phyloP scores from a whole-genome alignment of 2,888 invertebrate genomes.

The Leucozona laternaria region DNA sequence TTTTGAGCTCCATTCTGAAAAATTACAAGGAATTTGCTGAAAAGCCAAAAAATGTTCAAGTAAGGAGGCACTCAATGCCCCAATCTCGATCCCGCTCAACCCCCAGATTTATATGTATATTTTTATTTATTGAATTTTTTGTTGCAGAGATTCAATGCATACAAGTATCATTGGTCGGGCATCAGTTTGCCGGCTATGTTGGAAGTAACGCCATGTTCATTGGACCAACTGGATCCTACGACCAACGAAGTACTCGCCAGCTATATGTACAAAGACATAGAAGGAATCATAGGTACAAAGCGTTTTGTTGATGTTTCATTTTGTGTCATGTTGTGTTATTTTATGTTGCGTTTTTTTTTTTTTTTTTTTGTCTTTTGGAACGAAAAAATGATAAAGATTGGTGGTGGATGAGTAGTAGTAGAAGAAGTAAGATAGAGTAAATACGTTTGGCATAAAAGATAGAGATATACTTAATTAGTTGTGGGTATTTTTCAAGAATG shows the following conservation, averaged over 20 bases:
- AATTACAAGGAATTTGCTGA: constrained; percentile 92
- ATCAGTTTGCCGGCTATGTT: constrained; percentile 93
- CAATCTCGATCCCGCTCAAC: background rate
- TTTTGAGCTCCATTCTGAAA: constrained; percentile 95
- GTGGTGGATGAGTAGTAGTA: constrained; percentile 39
- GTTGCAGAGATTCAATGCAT: constrained; percentile 91
- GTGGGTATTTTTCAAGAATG: background rate
- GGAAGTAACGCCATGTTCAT: constrained; percentile 95
- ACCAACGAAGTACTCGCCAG: constrained; percentile 92
- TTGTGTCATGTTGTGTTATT: constrained; percentile 18
- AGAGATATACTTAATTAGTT: background rate
- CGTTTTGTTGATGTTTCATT: constrained; percentile 50
- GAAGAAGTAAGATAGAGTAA: background rate
- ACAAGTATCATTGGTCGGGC: constrained; percentile 99
- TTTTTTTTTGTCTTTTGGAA: constrained; percentile 27
- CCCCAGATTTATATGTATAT: background rate
- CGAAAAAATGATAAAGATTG: background rate
- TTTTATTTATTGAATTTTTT: background rate
- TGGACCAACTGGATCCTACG: constrained; percentile 96
- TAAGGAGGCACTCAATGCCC: constrained; percentile 84
- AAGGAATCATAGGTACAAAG: constrained; percentile 87
- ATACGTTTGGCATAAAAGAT: background rate
- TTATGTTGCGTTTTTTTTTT: constrained; percentile 50
- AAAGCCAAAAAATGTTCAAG: constrained; percentile 91
- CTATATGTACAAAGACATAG: constrained; percentile 94